A percentile compares a stretch with the other conserved stretches of the same genome.
Conservation (phyloP, 2,113 vertebrate species). For the Tretioscincus oriximinensis region DNA sequence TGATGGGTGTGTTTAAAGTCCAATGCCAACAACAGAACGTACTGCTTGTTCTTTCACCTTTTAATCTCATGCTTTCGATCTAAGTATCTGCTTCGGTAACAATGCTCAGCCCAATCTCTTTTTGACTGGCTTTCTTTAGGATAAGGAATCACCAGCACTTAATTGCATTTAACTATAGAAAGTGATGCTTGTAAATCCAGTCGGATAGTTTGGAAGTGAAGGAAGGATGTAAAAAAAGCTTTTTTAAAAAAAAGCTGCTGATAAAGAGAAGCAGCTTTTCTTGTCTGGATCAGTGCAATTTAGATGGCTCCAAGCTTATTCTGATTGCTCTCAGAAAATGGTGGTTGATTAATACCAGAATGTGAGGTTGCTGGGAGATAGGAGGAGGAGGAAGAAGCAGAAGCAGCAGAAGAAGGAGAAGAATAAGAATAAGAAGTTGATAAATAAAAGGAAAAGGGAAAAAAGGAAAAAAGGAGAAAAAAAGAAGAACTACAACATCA, state of each 20-base stretch:
- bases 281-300: not conserved
- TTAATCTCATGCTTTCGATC: conserved; percentile 5
- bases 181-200: conserved; percentile 21
- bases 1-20: conserved; percentile 39
- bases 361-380: no score
- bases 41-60: not conserved
- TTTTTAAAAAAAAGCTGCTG: conserved; percentile 2
- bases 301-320: no score
- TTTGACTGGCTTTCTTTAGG: conserved; percentile 8
- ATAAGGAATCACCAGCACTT: not conserved
- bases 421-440: no score
- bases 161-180: conserved; percentile 38
- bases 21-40: not conserved
- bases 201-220: not conserved
- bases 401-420: no score
- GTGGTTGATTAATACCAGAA: no score
- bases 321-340: no score
- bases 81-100: conserved; percentile 26
- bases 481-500: no score
- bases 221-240: not conserved
- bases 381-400: no score
- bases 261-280: conserved; percentile 7
- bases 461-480: no score
- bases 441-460: no score
- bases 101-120: conserved; percentile 5